Evolutionary conservation across 2,113 vertebrate genomes (phyloP), one percentile per base, ranked within the genome.

Genomic region (Dicentrarchus labrax): DNA sequence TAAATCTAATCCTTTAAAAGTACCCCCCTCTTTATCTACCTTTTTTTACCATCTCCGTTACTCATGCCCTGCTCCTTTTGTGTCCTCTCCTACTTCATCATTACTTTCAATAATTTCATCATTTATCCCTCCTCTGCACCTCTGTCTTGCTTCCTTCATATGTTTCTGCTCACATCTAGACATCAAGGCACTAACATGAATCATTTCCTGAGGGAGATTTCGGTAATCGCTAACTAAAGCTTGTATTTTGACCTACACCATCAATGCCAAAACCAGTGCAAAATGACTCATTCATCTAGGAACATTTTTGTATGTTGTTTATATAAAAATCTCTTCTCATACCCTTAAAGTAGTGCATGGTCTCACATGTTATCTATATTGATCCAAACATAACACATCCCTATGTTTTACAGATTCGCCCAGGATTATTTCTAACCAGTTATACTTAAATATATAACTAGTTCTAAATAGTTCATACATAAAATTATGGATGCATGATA

Each of bases 1-100:
- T 57, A 62, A 15, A 78, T 78, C 65, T 87, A 89, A 84, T 88
- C 72, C 67, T 30, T 73, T 86, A 88, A 69, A 80, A 83, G 83
- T 36, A 38, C 60, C 57, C 45, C 15, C 16, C 8, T 76, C 72
- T 79, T 60, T 50, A 78, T 77, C 76, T 56, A 30, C 48, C 66
- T 78, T 66, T 54, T 47, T 24, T 47, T 62, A 51, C 50, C 72
- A 57, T 61, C 59, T 65, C 56, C 8, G 5, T 50, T 45, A 19
- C 71, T 65, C 13, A 16, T 53, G 74, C 53, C 76, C 51, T 76
- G 66, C 73, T 82, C 80, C 30, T 22, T 85, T 36, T 39, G 16
- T 21, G 11, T 39, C 43, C 50, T 72, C 77, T 62, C 43, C 36
- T 43, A 67, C 56, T 68, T 80, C 1, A 1, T 82, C 72, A 68